Percentiles rank a stretch among this genome's conserved stretches.
These are phyloP conservation scores for Caenorhabditis virilis DNA, from an alignment of 2,888 invertebrate species.

Conservation along the genomic window DNA sequence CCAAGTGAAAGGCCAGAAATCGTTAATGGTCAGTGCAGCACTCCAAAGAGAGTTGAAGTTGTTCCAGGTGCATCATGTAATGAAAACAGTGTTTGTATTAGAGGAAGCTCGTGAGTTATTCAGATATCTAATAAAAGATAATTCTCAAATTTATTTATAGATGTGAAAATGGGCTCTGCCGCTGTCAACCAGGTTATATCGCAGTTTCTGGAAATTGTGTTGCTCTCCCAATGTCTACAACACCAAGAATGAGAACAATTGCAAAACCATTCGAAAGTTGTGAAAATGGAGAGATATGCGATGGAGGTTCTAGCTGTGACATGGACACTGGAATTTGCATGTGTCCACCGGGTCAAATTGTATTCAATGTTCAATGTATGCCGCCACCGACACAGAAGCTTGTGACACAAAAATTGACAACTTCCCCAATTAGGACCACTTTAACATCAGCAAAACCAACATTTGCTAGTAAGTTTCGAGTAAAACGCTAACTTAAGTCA, in stretches of 20 bases:
- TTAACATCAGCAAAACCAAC: constrained; percentile 15
- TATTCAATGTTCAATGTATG: constrained; percentile 49
- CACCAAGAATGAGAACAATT: constrained; percentile 36
- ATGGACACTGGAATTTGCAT: constrained; percentile 54
- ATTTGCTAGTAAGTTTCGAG: constrained; percentile 15
- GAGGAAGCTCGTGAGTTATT: constrained; percentile 42
- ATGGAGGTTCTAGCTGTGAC: constrained; percentile 62
- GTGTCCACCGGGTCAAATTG: constrained; percentile 55
- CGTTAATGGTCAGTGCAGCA: constrained; percentile 53
- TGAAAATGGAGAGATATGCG: constrained; percentile 61
- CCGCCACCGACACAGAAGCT: constrained; percentile 39
- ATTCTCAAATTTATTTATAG: constrained; percentile 19
- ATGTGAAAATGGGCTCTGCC: constrained; percentile 49
- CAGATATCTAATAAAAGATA: too few relatives aligned
- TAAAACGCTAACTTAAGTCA: too few relatives aligned
- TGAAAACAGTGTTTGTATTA: constrained; percentile 40
- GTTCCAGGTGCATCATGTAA: constrained; percentile 52
- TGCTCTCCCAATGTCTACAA: constrained; percentile 44
- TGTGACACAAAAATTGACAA: constrained; percentile 12
- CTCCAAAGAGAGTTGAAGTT: constrained; percentile 29
- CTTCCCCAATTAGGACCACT: constrained; percentile 12
- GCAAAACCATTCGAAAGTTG: constrained; percentile 64
- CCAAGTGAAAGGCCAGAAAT: constrained; percentile 57
- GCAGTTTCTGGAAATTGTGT: constrained; percentile 52
- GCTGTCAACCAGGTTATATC: constrained; percentile 46